Percentiles rank a stretch among this genome's conserved stretches.
phyloP scores from a whole-genome alignment of 2,888 invertebrate genomes.

The Myopa testacea region DNA sequence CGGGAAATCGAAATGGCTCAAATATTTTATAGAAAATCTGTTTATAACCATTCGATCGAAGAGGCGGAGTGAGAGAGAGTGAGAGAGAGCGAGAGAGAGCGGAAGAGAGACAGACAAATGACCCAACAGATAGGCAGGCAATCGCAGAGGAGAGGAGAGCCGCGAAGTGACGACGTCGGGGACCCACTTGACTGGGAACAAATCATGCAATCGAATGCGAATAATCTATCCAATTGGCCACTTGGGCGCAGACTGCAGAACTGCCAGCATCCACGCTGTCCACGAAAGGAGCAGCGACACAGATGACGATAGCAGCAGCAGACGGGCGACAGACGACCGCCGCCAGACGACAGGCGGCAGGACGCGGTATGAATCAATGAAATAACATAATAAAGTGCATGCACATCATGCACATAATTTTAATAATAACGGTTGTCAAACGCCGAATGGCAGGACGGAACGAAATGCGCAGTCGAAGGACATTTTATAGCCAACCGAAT shows the following conservation, averaged over 20 bases:
- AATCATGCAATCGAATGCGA: conserved; percentile 41
- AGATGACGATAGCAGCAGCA: no score
- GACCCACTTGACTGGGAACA: conserved; percentile 22
- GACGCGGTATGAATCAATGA: background rate
- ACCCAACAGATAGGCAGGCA: background rate
- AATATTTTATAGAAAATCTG: conserved; percentile 36
- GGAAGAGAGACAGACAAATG: background rate
- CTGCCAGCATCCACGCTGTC: conserved; percentile 61
- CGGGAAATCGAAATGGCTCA: conserved; percentile 26
- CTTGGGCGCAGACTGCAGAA: conserved; percentile 59
- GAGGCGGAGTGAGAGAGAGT: background rate
- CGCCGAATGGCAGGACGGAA: background rate
- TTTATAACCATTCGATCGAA: background rate
- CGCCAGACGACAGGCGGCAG: no score
- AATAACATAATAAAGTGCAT: conserved; percentile 30
- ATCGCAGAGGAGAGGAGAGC: background rate
- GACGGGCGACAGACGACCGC: no score
- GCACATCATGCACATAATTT: conserved; percentile 15
- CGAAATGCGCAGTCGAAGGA: no score
- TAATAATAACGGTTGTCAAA: conserved; percentile 20
- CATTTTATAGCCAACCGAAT: background rate
- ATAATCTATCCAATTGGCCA: conserved; percentile 61
- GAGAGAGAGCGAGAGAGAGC: background rate
- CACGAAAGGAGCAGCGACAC: conserved; percentile 10
- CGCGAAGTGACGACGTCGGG: conserved; percentile 1